Evolutionary conservation across 2,888 invertebrate species (phyloP), one percentile per base, ranked within the genome.

Genomic region (Choristoneura rosaceana): DNA sequence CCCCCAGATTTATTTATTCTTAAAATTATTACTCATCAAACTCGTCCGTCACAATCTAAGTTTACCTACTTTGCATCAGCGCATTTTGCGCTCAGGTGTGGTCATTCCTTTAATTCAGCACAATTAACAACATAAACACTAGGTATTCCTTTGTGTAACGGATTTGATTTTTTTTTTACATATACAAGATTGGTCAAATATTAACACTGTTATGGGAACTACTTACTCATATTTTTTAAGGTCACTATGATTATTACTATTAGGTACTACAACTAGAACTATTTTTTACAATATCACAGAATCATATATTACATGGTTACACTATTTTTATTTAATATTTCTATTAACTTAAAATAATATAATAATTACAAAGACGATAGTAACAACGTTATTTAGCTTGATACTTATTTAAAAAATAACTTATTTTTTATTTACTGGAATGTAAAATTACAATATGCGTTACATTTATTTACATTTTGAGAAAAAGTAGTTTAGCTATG

Each of bases 231-330:
- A 64, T 65, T 38, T 34, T 43, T 52, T 15, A 17, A 52, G 52
- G 17, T 52, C 14, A 52, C n/a, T 25, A 25, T 25, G 25, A 25
- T 25, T 25, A 68, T 59, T 41, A 43, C 68, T 73, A 68, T 60
- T 68, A 25, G 4, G 0, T 38, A 38, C 38, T 38, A 38, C 7
- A 4, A 17, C 67, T 74, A 68, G 60, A 68, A 68, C 59, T 74
- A 73, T 70, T 75, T 81, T 80, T 81, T 85, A 87, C 82, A 87
- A 87, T 91, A 91, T 91, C 91, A 91, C 91, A 91, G 91, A 89
- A 86, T 86, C 81, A 85, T 81, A 74, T 74, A 74, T 75, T 74
- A 75, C 75, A 74, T 68, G 33, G 43, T 60, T 73, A 73, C 34
- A 10, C 63, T 73, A 73, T 50, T 38, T 68, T 70, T 33, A 63